These are phyloP conservation scores for Aphelocoma coerulescens DNA, from an alignment of 2,113 vertebrate species.

Conservation along the genomic window DNA sequence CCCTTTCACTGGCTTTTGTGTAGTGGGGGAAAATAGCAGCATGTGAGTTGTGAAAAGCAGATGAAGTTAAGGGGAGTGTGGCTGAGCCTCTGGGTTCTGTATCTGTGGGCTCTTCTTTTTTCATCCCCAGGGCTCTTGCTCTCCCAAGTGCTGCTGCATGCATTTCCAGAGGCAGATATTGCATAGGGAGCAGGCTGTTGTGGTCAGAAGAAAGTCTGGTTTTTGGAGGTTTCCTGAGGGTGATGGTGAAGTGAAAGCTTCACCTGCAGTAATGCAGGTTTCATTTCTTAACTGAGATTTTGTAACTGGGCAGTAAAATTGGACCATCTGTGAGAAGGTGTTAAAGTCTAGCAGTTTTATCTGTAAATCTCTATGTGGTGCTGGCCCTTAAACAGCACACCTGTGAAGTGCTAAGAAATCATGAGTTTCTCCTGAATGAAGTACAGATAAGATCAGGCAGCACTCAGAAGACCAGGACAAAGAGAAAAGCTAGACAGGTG, in stretches of 20 bases:
- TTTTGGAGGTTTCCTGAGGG: neutral
- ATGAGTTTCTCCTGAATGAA: neutral
- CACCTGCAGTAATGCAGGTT: neutral
- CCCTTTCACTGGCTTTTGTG: conserved; percentile 7
- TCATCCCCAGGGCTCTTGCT: neutral
- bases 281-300: neutral
- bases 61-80: neutral
- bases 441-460: neutral
- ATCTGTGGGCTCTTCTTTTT: neutral
- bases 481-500: neutral
- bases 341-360: neutral
- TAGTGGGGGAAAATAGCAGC: neutral
- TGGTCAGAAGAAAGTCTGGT: neutral
- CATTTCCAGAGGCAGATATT: neutral
- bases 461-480: neutral
- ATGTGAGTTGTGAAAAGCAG: neutral
- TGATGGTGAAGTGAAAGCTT: neutral
- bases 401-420: neutral
- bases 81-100: neutral
- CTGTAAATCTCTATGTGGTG: neutral
- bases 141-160: neutral
- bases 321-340: neutral
- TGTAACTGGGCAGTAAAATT: neutral
- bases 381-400: neutral
- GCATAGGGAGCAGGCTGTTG: neutral